These are phyloP conservation scores for Gadus chalcogrammus DNA, from an alignment of 2,113 vertebrate species.

Conservation along the genomic window DNA sequence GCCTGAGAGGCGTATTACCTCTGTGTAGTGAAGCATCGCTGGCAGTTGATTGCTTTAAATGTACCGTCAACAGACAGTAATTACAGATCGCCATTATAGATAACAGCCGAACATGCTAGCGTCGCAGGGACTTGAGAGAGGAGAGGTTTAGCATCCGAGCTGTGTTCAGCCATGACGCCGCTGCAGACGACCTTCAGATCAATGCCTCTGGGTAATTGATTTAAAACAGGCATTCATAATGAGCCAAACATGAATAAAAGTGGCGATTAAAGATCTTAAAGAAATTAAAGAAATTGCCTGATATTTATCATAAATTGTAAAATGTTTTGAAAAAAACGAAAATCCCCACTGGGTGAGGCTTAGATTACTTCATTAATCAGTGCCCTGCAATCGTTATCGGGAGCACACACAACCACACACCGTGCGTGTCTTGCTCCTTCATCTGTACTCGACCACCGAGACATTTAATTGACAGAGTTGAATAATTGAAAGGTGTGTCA, in stretches of 20 bases:
- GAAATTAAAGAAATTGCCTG: too few species aligned
- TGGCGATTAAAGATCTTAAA: too few species aligned
- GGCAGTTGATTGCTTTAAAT: conserved; percentile 21
- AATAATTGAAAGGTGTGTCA: too few species aligned
- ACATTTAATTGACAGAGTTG: too few species aligned
- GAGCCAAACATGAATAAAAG: too few species aligned
- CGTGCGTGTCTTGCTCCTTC: too few species aligned
- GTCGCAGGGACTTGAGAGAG: conserved; percentile 29
- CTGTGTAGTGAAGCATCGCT: conserved; percentile 22
- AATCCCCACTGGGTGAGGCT: conserved; percentile 50
- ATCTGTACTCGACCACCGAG: too few species aligned
- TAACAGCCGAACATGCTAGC: not conserved
- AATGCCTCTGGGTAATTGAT: too few species aligned
- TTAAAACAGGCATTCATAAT: too few species aligned
- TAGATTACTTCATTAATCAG: conserved; percentile 62
- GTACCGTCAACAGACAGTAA: not conserved
- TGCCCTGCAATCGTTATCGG: not conserved
- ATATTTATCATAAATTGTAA: not conserved
- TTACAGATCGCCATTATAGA: not conserved
- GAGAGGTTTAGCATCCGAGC: conserved; percentile 4
- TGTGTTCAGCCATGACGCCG: conserved; percentile 7
- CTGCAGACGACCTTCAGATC: too few species aligned
- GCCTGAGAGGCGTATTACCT: not conserved
- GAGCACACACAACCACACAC: not conserved
- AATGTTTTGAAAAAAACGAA: conserved; percentile 3